Percentiles rank a stretch among this genome's conserved stretches.
phyloP scores from a whole-genome alignment of 1,140 invertebrate species.

The Neotoxoptera formosana region DNA sequence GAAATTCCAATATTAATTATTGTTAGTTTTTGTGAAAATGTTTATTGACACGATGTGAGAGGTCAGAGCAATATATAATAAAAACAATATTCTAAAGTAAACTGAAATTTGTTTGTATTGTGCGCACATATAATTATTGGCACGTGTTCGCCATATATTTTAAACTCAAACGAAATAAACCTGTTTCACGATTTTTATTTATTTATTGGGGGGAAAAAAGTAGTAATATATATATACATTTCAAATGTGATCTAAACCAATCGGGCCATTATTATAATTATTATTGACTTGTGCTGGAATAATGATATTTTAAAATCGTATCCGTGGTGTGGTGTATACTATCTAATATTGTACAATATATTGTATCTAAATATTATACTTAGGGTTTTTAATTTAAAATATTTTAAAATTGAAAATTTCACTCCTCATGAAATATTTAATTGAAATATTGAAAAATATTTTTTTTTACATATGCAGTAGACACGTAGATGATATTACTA shows the following conservation, averaged over 20 bases:
- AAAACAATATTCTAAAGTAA: background rate
- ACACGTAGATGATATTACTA: too few species aligned
- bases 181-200: background rate
- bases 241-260: too few species aligned
- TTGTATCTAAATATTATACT: too few species aligned
- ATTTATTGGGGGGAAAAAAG: background rate
- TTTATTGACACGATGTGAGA: background rate
- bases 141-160: background rate
- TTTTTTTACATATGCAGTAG: too few species aligned
- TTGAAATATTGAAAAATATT: too few species aligned
- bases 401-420: too few species aligned
- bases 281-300: background rate
- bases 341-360: too few species aligned
- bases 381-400: too few species aligned
- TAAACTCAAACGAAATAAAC: background rate
- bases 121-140: background rate
- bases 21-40: background rate
- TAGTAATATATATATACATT: too few species aligned
- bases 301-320: background rate
- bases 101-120: background rate
- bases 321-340: background rate
- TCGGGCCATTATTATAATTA: too few species aligned
- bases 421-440: too few species aligned
- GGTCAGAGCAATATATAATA: background rate
- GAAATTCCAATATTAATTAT: background rate